Percentiles rank a stretch among this genome's conserved stretches.
Evolutionary conservation across 1,140 invertebrate species (phyloP).

Genomic region (Achroia grisella): DNA sequence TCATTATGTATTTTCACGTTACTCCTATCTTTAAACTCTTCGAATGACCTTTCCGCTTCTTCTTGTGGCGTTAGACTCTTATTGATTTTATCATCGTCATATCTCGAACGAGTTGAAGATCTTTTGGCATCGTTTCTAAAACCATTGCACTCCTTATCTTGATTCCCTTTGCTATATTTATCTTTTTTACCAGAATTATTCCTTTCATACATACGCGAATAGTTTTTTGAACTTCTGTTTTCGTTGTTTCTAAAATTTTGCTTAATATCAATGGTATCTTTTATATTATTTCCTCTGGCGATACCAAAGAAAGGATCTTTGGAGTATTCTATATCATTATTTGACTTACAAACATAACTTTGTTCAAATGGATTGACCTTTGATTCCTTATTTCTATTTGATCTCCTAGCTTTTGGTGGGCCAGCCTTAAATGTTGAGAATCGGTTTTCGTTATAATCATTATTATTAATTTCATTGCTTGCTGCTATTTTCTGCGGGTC

Average conservation of each 20-base stretch:
- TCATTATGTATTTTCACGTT: conserved; percentile 18
- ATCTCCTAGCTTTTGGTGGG: conserved; percentile 42
- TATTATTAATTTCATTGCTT: conserved; percentile 50
- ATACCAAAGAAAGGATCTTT: conserved; percentile 54
- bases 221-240: conserved; percentile 35
- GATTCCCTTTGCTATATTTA: conserved; percentile 14
- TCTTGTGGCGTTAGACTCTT: conserved; percentile 12
- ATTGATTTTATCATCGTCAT: conserved; percentile 16
- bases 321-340: conserved; percentile 58
- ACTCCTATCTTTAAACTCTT: conserved; percentile 25
- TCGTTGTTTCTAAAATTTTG: conserved; percentile 32
- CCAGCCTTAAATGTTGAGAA: conserved; percentile 44
- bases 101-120: conserved; percentile 25
- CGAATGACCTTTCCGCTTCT: conserved; percentile 31
- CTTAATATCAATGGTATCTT: conserved; percentile 20
- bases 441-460: conserved; percentile 36
- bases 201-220: conserved; percentile 37
- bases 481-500: conserved; percentile 42
- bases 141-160: conserved; percentile 13
- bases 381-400: conserved; percentile 41
- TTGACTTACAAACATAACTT: conserved; percentile 40
- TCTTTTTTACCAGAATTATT: conserved; percentile 35
- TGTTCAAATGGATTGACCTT: conserved; percentile 27
- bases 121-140: conserved; percentile 20
- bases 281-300: conserved; percentile 26